phyloP scores from a whole-genome alignment of 2,888 invertebrate species.

The Diaperis boleti region DNA sequence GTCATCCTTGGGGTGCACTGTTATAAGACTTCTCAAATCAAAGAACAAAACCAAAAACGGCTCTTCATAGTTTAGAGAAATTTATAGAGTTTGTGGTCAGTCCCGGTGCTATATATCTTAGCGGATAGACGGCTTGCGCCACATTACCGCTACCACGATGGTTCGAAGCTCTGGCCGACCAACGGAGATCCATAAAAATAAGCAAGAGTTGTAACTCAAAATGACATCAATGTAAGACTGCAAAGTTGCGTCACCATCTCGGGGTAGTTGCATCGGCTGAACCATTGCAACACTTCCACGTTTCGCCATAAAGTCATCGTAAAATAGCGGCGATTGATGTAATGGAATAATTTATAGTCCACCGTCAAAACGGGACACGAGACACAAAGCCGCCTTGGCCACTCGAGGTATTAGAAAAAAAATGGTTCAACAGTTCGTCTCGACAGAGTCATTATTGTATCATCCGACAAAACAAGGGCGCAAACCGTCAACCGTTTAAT shows the following conservation, averaged over 20 bases:
- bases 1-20: too few species aligned
- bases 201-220: slow-evolving; percentile 53
- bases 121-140: slow-evolving; percentile 27
- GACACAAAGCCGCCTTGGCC: slow-evolving; percentile 25
- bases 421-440: slow-evolving; percentile 1
- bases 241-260: slow-evolving; percentile 22
- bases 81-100: slow-evolving; percentile 34
- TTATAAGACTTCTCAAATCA: too few species aligned
- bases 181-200: slow-evolving; percentile 56
- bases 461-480: slow-evolving; percentile 8
- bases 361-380: slow-evolving; percentile 42
- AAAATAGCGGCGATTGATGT: slow-evolving; percentile 57
- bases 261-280: slow-evolving; percentile 34
- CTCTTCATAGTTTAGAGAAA: slow-evolving; percentile 12
- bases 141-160: slow-evolving; percentile 37
- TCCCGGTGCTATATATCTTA: slow-evolving; percentile 35
- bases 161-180: slow-evolving; percentile 48
- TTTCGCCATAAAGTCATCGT: slow-evolving; percentile 56
- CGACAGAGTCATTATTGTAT: not conserved
- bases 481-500: slow-evolving; percentile 35
- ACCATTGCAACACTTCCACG: slow-evolving; percentile 54
- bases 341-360: slow-evolving; percentile 55
- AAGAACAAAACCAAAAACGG: too few species aligned
- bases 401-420: slow-evolving; percentile 11
- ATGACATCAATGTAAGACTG: slow-evolving; percentile 56